phyloP scores from a whole-genome alignment of 2,113 vertebrate species.

The Illadopsis cleaveri region DNA sequence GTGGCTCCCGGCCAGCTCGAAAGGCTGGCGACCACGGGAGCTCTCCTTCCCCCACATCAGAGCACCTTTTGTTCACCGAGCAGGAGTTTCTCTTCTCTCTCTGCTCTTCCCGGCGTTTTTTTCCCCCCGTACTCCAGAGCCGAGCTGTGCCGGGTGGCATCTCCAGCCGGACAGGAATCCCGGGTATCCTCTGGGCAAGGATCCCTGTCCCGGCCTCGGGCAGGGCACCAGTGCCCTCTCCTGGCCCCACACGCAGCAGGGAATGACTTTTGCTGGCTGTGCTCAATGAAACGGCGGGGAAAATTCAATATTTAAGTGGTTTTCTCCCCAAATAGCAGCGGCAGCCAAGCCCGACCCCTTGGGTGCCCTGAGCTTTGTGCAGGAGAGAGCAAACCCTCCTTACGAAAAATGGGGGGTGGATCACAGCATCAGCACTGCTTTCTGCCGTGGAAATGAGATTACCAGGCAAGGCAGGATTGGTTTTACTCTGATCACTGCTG shows the following conservation, averaged over 20 bases:
- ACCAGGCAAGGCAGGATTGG: not conserved
- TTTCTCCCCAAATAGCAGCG: not conserved
- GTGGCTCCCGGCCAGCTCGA: not conserved
- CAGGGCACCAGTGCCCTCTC: constrained; percentile 48
- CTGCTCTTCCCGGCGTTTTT: not conserved
- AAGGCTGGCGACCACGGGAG: not conserved
- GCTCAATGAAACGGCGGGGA: not conserved
- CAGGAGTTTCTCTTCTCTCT: not conserved
- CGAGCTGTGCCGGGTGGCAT: not conserved
- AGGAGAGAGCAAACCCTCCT: not conserved
- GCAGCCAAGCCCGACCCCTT: not conserved
- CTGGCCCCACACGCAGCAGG: not conserved
- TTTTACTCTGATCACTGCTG: not conserved
- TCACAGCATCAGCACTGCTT: not conserved
- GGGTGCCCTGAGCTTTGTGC: not conserved
- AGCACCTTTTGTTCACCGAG: rapidly evolving
- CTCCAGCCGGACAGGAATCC: not conserved
- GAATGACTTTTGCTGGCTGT: not conserved
- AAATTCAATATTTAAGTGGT: rapidly evolving
- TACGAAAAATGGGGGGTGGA: rapidly evolving
- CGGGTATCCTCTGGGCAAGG: not conserved
- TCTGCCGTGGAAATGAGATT: not conserved
- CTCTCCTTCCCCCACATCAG: not conserved
- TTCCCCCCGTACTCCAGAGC: not conserved
- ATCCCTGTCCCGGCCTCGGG: not conserved